These are phyloP conservation scores for Drosophila setifemur DNA, from an alignment of 1,140 invertebrate species.

Conservation along the genomic window DNA sequence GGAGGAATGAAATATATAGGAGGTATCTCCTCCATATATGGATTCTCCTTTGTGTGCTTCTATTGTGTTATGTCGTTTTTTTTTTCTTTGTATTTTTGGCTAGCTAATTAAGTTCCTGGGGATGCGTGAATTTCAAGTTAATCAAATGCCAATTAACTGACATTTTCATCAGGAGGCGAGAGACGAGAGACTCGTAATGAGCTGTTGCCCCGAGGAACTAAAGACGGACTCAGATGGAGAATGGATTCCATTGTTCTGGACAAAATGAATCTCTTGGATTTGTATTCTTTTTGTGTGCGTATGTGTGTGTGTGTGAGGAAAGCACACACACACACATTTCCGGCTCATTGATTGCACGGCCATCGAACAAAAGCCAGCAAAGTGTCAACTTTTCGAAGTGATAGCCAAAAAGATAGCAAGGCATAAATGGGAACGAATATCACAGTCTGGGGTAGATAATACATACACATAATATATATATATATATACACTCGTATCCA, in stretches of 20 bases:
- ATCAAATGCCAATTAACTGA: constrained; percentile 49
- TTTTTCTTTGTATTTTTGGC: neutral
- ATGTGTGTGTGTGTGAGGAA: neutral
- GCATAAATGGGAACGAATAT: neutral
- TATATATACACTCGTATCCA: neutral
- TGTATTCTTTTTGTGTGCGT: neutral
- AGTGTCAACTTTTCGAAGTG: constrained; percentile 46
- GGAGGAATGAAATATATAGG: too few species aligned
- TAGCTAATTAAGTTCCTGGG: constrained; percentile 34
- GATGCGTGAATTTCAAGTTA: constrained; percentile 41
- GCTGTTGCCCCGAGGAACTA: neutral
- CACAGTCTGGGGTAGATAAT: neutral
- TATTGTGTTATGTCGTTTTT: too few species aligned
- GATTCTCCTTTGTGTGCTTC: neutral
- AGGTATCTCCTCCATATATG: neutral
- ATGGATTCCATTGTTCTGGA: constrained; percentile 4
- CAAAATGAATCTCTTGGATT: neutral
- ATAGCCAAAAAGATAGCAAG: constrained; percentile 35
- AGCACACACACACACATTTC: constrained; percentile 16
- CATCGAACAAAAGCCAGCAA: constrained; percentile 40
- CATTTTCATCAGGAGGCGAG: constrained; percentile 12
- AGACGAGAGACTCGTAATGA: constrained; percentile 6
- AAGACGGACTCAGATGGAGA: neutral
- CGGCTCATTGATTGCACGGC: constrained; percentile 33
- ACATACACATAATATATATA: neutral